A percentile compares a stretch with the other conserved stretches of the same genome.
phyloP scores from a whole-genome alignment of 2,797 vertebrate species.

The Ctenosaura bakeri region DNA sequence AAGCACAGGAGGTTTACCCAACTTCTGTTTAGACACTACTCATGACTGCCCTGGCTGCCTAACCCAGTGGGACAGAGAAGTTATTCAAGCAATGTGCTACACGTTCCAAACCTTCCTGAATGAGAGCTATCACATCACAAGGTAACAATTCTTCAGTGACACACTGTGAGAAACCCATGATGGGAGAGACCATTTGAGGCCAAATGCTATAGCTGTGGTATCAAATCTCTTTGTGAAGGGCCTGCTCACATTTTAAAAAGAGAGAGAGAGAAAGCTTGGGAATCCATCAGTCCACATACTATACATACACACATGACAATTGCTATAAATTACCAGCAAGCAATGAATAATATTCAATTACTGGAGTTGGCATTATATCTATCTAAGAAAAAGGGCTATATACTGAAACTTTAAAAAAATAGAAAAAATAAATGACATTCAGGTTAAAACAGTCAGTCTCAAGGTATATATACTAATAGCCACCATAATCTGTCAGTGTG shows the following conservation, averaged over 20 bases:
- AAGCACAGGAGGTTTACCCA: neutral
- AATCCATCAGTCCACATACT: neutral
- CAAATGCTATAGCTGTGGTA: neutral
- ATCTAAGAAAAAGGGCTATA: neutral
- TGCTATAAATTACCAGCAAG: neutral
- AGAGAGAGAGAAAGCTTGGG: neutral
- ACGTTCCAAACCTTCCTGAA: neutral
- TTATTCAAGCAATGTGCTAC: neutral
- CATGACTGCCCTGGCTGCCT: neutral
- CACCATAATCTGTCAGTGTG: neutral
- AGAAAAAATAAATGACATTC: neutral
- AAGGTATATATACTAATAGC: neutral
- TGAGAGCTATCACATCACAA: neutral
- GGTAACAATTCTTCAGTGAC: neutral
- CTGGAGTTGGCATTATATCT: neutral
- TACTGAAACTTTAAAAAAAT: neutral
- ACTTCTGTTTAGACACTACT: neutral
- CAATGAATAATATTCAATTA: neutral
- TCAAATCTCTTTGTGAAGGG: neutral
- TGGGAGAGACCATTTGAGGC: neutral
- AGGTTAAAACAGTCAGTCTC: neutral
- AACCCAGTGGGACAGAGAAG: neutral
- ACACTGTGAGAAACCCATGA: slow-evolving; percentile 10
- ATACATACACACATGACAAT: neutral
- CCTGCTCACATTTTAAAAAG: neutral